Base-by-base conservation (phyloP, 2,797 vertebrate species). In the Garrulus glandarius region DNA sequence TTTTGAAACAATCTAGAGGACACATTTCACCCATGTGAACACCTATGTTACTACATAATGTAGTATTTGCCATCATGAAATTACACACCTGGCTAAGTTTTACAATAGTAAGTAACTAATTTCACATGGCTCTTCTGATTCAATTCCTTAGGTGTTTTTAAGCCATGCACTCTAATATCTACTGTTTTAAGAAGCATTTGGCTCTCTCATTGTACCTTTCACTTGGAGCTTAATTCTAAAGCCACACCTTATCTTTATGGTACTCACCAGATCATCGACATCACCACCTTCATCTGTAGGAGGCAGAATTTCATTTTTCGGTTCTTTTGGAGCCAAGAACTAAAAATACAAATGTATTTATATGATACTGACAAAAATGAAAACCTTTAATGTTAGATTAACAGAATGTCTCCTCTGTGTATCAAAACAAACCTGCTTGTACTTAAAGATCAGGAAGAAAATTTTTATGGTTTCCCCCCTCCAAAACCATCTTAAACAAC, bases 201-300 rank as follows among this genome's bases (percentile, higher is more conserved):
- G 21, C 11, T 41, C 53, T 43, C 72, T 68, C 53, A 36, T 2
- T 65, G 15, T 9, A 79, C 20, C 27, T 77, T 84, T 52, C 76
- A 65, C 10, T 52, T 69, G 36, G 9, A 91, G n/a, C 57, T 82
- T 24, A 74, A 76, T 91, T 68, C 43, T 23, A 26, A 87, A 75
- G 64, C 10, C 56, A 69, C 20, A 65, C 26, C 22, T 13, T 29
- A 17, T 29, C 46, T 77, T 90, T 34, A 91, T 3, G 8, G 37
- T 49, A 97, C 98, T 98, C 96, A 99, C 99, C 98, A 99, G 98
- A 96, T 99, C 99, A 93, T 99, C 99, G 49, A 99, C 98, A 82
- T 99, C 99, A 67, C 98, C 99, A 56, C 97, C 96, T 84, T 99
- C 99, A 56, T 98, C 98, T 79, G 77, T 39, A 18, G 77, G 43